Evolutionary conservation across 2,888 invertebrate genomes (phyloP).

Genomic region (Eucera pruinosa): DNA sequence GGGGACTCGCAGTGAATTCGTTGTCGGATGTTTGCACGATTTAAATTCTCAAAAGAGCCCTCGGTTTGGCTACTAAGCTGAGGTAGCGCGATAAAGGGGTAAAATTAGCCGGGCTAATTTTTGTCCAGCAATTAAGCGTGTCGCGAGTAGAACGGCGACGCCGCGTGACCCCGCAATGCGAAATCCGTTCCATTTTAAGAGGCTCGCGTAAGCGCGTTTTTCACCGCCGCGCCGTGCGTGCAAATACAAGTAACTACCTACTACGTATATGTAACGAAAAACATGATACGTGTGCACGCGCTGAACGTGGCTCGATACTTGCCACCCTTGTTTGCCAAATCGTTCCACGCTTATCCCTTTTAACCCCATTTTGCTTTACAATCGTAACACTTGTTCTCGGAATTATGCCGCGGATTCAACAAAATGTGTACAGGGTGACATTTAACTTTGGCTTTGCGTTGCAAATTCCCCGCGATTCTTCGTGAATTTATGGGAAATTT

Average conservation of each 20-base stretch:
- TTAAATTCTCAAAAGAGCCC: too few species aligned
- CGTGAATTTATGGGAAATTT: too few species aligned
- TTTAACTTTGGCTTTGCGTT: too few species aligned
- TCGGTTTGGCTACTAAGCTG: background rate
- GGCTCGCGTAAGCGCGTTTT: conserved; percentile 45
- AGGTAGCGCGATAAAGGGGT: background rate
- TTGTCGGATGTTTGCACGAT: background rate
- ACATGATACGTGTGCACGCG: background rate
- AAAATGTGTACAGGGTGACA: too few species aligned
- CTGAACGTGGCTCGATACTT: conserved; percentile 53
- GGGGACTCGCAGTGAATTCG: background rate
- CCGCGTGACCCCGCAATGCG: conserved; percentile 65
- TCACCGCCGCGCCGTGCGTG: conserved; percentile 44
- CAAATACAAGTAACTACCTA: too few species aligned
- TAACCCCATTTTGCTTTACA: background rate
- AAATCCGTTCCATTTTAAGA: conserved; percentile 65
- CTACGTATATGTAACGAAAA: conserved; percentile 9
- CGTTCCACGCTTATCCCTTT: conserved; percentile 45
- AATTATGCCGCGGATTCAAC: too few species aligned
- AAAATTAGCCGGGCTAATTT: conserved; percentile 27
- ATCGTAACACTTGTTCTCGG: conserved; percentile 5
- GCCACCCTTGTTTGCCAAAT: conserved; percentile 67
- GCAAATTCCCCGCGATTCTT: too few species aligned
- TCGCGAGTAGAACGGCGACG: conserved; percentile 5
- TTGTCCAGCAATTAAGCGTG: conserved; percentile 20